phyloP scores from a whole-genome alignment of 2,888 invertebrate genomes.

The Plebejus anna region DNA sequence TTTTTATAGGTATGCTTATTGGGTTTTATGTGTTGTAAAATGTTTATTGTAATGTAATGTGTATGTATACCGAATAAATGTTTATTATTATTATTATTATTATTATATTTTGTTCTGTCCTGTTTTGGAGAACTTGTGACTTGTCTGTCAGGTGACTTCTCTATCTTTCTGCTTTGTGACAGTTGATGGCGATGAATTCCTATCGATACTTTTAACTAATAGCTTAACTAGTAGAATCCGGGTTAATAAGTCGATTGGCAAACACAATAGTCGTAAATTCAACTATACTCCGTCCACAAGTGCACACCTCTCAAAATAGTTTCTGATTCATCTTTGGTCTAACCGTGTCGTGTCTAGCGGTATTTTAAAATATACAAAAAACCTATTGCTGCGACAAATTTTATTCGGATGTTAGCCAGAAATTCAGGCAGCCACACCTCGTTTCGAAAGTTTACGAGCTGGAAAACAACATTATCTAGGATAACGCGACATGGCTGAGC shows the following conservation, averaged over 20 bases:
- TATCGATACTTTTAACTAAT: neutral
- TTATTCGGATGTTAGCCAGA: neutral
- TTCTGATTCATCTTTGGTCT: slow-evolving; percentile 3
- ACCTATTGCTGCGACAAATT: neutral
- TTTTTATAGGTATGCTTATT: no score
- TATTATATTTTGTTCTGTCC: neutral
- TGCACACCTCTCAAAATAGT: slow-evolving; percentile 11
- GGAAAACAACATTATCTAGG: neutral
- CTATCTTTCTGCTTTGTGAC: neutral
- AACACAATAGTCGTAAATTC: slow-evolving; percentile 22
- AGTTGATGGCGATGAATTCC: neutral
- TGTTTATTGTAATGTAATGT: no score
- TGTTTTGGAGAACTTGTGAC: neutral
- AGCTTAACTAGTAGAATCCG: neutral
- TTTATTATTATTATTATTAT: no score
- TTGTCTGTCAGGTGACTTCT: neutral
- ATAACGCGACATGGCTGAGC: neutral
- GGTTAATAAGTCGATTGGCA: slow-evolving; percentile 25
- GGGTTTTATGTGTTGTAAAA: no score
- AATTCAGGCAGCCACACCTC: neutral
- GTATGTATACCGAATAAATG: no score
- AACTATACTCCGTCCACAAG: neutral
- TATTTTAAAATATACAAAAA: slow-evolving; percentile 23
- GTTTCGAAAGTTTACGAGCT: neutral
- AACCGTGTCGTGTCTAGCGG: slow-evolving; percentile 26